These are phyloP conservation scores for Sorex araneus DNA, from an alignment of 2,113 vertebrate species.

Conservation along the genomic window DNA sequence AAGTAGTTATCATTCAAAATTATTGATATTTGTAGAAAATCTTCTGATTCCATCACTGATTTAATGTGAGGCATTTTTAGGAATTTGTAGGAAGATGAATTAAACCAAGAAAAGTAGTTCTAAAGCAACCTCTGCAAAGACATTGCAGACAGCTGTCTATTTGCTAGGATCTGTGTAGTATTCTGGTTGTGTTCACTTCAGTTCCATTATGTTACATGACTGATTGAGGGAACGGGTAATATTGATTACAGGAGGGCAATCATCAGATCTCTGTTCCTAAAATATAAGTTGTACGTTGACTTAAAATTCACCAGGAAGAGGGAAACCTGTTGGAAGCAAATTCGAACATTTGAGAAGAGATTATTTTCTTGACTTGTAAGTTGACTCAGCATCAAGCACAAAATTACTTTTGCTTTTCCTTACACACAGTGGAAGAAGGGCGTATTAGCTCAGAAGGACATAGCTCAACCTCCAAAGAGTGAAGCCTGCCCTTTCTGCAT, in stretches of 20 bases:
- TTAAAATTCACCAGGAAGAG: background rate
- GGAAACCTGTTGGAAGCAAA: background rate
- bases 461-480: no score
- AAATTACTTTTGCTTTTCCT: background rate
- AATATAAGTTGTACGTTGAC: background rate
- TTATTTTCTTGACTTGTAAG: background rate
- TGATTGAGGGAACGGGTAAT: background rate
- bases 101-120: background rate
- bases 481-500: no score
- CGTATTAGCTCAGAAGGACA: no score
- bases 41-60: background rate
- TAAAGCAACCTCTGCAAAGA: background rate
- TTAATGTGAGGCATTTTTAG: background rate
- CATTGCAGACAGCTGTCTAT: background rate
- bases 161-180: background rate
- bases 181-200: background rate
- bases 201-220: background rate
- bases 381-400: background rate
- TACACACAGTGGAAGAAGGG: background rate
- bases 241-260: no score
- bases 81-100: background rate
- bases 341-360: background rate
- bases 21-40: background rate
- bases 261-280: background rate
- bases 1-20: background rate